A percentile compares a stretch with the other conserved stretches of the same genome.
phyloP scores from a whole-genome alignment of 2,797 vertebrate species.

The Ambastaia sidthimunki region DNA sequence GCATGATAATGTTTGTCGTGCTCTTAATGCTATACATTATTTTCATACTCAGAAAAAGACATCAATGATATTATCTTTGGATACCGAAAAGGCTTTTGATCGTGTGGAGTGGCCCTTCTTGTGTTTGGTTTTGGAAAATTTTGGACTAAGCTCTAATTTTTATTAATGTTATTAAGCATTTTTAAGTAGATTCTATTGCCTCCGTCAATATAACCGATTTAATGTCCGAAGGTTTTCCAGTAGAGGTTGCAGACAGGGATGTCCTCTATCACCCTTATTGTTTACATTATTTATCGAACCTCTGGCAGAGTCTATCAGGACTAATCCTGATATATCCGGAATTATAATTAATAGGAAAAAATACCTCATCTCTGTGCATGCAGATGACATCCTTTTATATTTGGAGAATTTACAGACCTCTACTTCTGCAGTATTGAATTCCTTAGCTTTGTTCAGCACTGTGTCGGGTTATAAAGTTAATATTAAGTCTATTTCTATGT shows the following conservation, averaged over 20 bases:
- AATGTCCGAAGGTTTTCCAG: neutral
- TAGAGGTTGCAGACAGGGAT: neutral
- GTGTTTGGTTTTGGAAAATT: neutral
- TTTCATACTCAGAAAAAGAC: neutral
- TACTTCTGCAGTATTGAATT: neutral
- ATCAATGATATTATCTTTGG: neutral
- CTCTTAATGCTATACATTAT: neutral
- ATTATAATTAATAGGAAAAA: neutral
- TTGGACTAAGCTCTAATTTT: neutral
- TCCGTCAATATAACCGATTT: neutral
- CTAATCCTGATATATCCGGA: neutral
- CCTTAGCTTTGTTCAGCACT: neutral
- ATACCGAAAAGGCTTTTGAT: no score
- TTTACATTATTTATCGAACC: neutral
- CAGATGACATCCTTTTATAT: neutral
- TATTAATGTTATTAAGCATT: neutral
- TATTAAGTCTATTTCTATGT: neutral
- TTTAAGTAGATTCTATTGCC: neutral
- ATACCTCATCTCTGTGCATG: neutral
- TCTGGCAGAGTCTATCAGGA: neutral
- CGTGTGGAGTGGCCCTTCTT: neutral
- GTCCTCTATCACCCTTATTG: neutral
- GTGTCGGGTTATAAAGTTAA: conserved; percentile 9
- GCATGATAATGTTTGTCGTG: neutral
- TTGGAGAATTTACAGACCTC: neutral